Evolutionary conservation across 2,888 invertebrate species (phyloP), one percentile per base, ranked within the genome.

Genomic region (Panorpa germanica): DNA sequence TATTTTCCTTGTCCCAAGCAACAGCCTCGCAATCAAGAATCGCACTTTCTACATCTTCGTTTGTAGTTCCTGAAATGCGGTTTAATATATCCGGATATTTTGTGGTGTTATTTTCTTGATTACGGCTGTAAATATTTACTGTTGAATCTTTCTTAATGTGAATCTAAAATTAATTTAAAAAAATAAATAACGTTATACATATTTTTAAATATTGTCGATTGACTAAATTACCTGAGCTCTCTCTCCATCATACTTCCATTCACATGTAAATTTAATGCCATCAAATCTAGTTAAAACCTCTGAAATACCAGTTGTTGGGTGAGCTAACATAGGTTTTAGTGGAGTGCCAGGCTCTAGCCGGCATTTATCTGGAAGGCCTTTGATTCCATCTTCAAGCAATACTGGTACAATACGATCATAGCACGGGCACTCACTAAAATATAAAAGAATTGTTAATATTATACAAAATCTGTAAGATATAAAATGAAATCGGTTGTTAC

Each of bases 201-300:
- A 17, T 10, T 19, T 11, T n/a, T 17, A 9, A 38, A 25, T 12
- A 9, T 13, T 8, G 8, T n/a, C 14, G 12, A 8, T 7, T 10
- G 15, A 15, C n/a, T n/a, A n/a, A n/a, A n/a, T 4, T 31, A 83
- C 74, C 65, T 93, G 96, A 0, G 95, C 96, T 42, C 98, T 64
- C 62, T 98, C 98, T 1, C 98, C 98, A 55, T 99, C 98, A 52
- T 99, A 98, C 53, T 98, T 98, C 72, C 80, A 99, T 58, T 99
- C 98, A 52, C 96, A 96, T 1, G 95, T 95, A 52, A 99, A 96
- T 43, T 72, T 67, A 38, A 78, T 63, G 9, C 76, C 74, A 35
- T 85, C 83, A 54, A 88, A 86, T 34, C 68, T 65, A 35, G 70
- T 65, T 31, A 95, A 55, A 4, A 95, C 80, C 50, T 93, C 91